A percentile compares a stretch with the other conserved stretches of the same genome.
Conservation (phyloP, 2,888 invertebrate genomes). For the Incurvaria masculella region DNA sequence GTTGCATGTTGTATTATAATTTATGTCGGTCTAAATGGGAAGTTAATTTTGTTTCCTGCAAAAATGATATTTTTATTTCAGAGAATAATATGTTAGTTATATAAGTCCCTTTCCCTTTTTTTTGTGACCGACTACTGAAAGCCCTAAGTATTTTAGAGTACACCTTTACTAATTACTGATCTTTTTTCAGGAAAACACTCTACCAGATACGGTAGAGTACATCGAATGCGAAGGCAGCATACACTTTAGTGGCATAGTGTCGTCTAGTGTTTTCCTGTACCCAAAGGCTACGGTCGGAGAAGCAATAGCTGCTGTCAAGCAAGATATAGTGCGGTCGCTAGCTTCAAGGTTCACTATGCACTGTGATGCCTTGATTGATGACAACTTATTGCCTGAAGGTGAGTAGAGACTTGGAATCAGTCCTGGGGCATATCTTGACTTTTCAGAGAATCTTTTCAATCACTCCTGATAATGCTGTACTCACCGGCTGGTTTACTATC, state of each 20-base stretch:
- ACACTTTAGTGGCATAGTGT: conserved; percentile 68
- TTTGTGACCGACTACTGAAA: background rate
- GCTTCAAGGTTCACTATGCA: conserved; percentile 86
- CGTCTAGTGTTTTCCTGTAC: conserved; percentile 74
- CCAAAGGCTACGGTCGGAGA: conserved; percentile 71
- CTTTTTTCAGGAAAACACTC: conserved; percentile 38
- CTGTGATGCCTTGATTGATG: conserved; percentile 88
- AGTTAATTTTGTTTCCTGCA: background rate
- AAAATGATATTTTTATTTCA: background rate
- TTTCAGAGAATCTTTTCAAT: background rate
- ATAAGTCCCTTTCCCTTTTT: background rate
- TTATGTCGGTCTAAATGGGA: background rate
- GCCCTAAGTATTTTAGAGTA: background rate
- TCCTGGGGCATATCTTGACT: background rate
- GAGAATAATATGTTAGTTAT: conserved; percentile 3
- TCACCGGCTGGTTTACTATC: too few relatives aligned
- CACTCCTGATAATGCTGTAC: background rate
- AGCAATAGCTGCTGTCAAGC: conserved; percentile 69
- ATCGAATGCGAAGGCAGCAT: conserved; percentile 65
- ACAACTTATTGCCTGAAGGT: conserved; percentile 70
- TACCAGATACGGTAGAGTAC: conserved; percentile 48
- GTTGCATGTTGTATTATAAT: too few relatives aligned
- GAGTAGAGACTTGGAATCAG: too few relatives aligned
- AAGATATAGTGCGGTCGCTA: conserved; percentile 83
- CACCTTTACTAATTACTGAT: conserved; percentile 9